These are phyloP conservation scores for Periplaneta americana DNA, from an alignment of 1,140 invertebrate genomes.

Conservation along the genomic window DNA sequence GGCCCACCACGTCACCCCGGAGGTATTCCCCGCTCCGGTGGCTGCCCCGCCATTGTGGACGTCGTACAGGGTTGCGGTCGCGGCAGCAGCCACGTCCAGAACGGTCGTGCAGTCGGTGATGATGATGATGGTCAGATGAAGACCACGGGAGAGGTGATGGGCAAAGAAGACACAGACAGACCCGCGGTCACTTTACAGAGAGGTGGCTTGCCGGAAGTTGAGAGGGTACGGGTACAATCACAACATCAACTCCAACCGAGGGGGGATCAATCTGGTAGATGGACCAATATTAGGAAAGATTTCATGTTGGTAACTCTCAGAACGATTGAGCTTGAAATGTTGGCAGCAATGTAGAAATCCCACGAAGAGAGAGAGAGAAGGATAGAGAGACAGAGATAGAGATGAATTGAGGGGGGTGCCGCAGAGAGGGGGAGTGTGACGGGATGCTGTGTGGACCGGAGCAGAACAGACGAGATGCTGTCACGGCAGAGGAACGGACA, in stretches of 20 bases:
- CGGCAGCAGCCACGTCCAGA: slow-evolving; percentile 8
- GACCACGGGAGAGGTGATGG: background rate
- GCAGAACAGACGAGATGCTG: background rate
- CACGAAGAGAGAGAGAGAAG: slow-evolving; percentile 1
- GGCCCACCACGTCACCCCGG: slow-evolving; percentile 73
- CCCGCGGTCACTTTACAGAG: background rate
- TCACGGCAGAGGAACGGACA: background rate
- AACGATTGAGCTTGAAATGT: background rate
- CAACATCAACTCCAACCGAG: background rate
- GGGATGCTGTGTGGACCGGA: background rate
- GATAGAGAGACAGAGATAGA: background rate
- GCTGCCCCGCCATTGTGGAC: slow-evolving; percentile 63
- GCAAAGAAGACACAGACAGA: slow-evolving; percentile 17
- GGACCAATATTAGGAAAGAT: background rate
- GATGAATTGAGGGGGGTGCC: background rate
- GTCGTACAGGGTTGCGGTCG: slow-evolving; percentile 42
- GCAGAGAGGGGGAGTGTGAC: background rate
- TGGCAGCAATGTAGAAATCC: background rate
- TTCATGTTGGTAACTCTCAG: background rate
- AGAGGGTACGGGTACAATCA: background rate
- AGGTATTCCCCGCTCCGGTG: slow-evolving; percentile 31
- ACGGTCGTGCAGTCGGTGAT: slow-evolving; percentile 3
- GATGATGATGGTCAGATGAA: slow-evolving; percentile 2
- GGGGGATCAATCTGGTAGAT: background rate
- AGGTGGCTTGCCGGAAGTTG: background rate